These are phyloP conservation scores for Anarrhichthys ocellatus DNA, from an alignment of 2,113 vertebrate genomes.

Conservation along the genomic window DNA sequence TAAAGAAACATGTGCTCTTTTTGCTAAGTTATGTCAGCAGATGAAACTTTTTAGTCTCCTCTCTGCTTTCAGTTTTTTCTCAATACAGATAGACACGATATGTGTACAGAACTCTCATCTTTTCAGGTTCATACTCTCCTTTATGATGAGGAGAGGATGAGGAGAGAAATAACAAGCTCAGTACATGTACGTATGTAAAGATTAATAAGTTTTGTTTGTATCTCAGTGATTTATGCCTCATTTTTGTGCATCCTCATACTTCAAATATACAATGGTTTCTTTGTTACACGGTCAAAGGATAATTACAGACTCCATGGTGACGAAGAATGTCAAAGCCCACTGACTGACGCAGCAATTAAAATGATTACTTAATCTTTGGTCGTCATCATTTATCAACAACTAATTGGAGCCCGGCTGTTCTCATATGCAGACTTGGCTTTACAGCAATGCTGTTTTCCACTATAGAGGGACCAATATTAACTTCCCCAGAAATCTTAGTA, in stretches of 20 bases:
- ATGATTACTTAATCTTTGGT: constrained; percentile 39
- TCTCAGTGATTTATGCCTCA: neutral
- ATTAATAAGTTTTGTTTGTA: constrained; percentile 9
- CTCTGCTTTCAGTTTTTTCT: constrained; percentile 29
- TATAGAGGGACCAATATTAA: neutral
- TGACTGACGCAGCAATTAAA: constrained; percentile 29
- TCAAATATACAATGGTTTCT: constrained; percentile 35
- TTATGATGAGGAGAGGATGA: too few species aligned
- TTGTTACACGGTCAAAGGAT: constrained; percentile 28
- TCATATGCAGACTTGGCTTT: neutral
- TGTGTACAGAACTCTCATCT: neutral
- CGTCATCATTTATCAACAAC: constrained; percentile 33
- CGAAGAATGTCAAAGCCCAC: constrained; percentile 24
- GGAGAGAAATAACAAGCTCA: neutral
- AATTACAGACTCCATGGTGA: constrained; percentile 36
- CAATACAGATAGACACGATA: constrained; percentile 31
- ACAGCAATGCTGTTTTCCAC: neutral
- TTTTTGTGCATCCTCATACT: constrained; percentile 21
- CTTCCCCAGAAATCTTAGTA: neutral
- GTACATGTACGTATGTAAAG: neutral
- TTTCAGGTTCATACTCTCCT: constrained; percentile 4
- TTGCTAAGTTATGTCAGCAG: constrained; percentile 61
- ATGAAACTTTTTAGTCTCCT: constrained; percentile 42
- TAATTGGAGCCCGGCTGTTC: constrained; percentile 27
- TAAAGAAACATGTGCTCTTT: constrained; percentile 83